Evolutionary conservation across 2,888 invertebrate genomes (phyloP).

Genomic region (Chloromyia formosa): DNA sequence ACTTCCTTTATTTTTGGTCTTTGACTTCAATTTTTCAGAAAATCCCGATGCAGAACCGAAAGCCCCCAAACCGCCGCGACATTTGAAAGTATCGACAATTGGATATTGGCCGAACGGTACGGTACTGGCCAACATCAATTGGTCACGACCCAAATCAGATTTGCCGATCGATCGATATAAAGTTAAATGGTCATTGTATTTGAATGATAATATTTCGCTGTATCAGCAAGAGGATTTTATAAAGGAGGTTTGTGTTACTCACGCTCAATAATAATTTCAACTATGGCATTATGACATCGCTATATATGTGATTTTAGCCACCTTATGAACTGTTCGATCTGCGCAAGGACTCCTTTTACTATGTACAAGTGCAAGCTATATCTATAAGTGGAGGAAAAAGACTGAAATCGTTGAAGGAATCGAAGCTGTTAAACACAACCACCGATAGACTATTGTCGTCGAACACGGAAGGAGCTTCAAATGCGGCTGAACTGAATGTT

Average conservation of each 20-base stretch:
- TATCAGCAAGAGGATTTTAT: conserved; percentile 58
- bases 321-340: conserved; percentile 73
- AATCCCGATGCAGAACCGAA: conserved; percentile 57
- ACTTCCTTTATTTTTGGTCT: conserved; percentile 31
- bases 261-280: background rate
- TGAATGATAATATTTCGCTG: conserved; percentile 64
- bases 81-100: conserved; percentile 56
- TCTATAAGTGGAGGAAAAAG: conserved; percentile 74
- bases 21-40: conserved; percentile 49
- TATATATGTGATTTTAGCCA: conserved; percentile 63
- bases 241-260: conserved; percentile 57
- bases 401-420: conserved; percentile 75
- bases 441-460: background rate
- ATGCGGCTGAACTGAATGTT: background rate
- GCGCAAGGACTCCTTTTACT: conserved; percentile 76
- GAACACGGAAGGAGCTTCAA: too few species aligned
- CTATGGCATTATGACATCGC: background rate
- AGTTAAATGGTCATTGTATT: conserved; percentile 77
- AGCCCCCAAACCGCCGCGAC: conserved; percentile 60
- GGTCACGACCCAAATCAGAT: conserved; percentile 77
- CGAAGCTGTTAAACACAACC: conserved; percentile 77
- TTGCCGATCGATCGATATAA: conserved; percentile 77
- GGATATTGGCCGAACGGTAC: conserved; percentile 59
- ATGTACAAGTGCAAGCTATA: conserved; percentile 81
- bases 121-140: conserved; percentile 71